phyloP scores from a whole-genome alignment of 2,113 vertebrate genomes.

The Hemichromis elongatus region DNA sequence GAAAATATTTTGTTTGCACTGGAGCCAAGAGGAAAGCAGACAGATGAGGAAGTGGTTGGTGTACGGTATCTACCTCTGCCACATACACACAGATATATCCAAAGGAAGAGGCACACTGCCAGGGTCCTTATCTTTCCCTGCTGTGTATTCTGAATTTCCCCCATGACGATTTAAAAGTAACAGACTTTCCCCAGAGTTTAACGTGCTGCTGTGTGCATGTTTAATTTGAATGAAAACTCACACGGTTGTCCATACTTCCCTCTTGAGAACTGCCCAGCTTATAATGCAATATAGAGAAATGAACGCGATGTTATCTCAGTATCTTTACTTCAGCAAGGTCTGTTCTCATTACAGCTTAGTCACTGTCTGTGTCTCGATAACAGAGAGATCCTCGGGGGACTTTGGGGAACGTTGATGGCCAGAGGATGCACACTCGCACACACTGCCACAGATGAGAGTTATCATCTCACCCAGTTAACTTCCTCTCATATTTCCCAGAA shows the following conservation, averaged over 20 bases:
- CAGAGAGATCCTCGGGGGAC: not conserved
- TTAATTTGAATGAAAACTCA: not conserved
- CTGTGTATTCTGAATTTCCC: slow-evolving; percentile 20
- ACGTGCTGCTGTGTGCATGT: not conserved
- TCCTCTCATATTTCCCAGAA: slow-evolving; percentile 46
- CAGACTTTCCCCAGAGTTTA: not conserved
- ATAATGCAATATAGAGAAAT: not conserved
- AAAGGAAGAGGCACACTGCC: slow-evolving; percentile 11
- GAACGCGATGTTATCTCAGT: not conserved
- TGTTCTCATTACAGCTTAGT: slow-evolving; percentile 37
- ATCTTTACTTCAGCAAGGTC: not conserved
- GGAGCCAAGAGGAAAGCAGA: slow-evolving; percentile 33
- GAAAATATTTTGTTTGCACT: slow-evolving; percentile 42
- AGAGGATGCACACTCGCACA: slow-evolving; percentile 1
- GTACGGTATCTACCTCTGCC: slow-evolving; percentile 4
- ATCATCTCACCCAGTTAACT: slow-evolving; percentile 54
- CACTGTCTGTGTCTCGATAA: slow-evolving; percentile 34
- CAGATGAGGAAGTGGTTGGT: slow-evolving; percentile 32
- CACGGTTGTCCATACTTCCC: not conserved
- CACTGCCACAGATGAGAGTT: not conserved
- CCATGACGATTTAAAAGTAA: slow-evolving; percentile 1
- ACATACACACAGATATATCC: slow-evolving; percentile 1
- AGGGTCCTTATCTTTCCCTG: slow-evolving; percentile 28
- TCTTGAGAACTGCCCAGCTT: not conserved
- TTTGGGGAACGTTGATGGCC: slow-evolving; percentile 22